Conservation (phyloP, 2,888 invertebrate genomes). For the Cantharis nigra region DNA sequence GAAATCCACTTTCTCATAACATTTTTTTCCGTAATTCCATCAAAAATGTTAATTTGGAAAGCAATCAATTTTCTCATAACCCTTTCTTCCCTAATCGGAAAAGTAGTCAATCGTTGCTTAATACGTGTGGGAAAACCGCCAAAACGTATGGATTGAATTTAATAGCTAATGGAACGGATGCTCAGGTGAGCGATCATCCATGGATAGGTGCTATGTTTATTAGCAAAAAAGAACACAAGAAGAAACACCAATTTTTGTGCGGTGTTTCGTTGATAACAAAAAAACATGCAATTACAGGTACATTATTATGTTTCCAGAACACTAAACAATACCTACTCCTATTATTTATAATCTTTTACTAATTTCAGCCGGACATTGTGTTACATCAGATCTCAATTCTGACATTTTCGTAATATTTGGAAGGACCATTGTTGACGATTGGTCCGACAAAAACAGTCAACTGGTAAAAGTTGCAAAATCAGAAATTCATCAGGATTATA, state of each 20-base stretch:
- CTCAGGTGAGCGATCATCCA: constrained; percentile 47
- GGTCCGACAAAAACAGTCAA: constrained; percentile 39
- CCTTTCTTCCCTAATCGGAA: background rate
- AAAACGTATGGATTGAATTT: constrained; percentile 43
- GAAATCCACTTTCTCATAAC: no score
- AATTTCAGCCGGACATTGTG: constrained; percentile 48
- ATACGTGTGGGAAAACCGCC: constrained; percentile 43
- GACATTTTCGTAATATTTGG: constrained; percentile 37
- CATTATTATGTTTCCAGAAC: background rate
- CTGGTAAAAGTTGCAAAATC: constrained; percentile 56
- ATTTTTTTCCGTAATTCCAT: no score
- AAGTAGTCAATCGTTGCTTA: constrained; percentile 8
- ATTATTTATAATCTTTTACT: background rate
- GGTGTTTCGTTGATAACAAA: constrained; percentile 49
- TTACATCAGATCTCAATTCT: background rate
- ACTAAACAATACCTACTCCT: background rate
- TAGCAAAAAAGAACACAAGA: no score
- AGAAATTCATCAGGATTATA: constrained; percentile 61
- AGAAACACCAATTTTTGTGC: constrained; percentile 52
- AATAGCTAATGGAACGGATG: constrained; percentile 45
- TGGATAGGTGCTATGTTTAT: constrained; percentile 53
- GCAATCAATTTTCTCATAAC: no score
- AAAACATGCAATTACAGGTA: constrained; percentile 50
- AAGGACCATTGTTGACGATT: constrained; percentile 42
- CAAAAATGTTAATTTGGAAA: no score